phyloP scores from a whole-genome alignment of 2,797 vertebrate genomes.

The Spinibarbus caldwelli region DNA sequence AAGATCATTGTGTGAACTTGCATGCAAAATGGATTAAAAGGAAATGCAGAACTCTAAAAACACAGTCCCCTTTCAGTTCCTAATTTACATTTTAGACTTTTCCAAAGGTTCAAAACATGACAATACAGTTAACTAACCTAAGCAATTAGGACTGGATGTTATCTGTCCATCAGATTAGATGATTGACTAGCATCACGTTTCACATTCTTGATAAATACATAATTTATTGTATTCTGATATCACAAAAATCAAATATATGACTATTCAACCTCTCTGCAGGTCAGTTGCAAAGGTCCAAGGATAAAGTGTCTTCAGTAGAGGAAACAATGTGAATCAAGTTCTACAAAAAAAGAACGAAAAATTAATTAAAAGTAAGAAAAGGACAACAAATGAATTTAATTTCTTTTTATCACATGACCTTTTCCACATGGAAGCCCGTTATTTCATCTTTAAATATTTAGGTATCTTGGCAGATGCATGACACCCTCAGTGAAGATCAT shows the following conservation, averaged over 20 bases:
- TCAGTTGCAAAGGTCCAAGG: not conserved
- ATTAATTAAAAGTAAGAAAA: not conserved
- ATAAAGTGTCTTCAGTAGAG: not conserved
- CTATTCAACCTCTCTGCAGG: not conserved
- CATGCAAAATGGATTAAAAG: slow-evolving; percentile 30
- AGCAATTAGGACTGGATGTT: not conserved
- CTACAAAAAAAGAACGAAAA: not conserved
- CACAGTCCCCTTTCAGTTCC: not conserved
- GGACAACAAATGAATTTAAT: not conserved
- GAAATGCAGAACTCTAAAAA: not conserved
- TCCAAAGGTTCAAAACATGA: not conserved
- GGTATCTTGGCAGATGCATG: not conserved
- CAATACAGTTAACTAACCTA: not conserved
- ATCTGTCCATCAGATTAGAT: no score
- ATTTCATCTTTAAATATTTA: not conserved
- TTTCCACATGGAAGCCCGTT: not conserved
- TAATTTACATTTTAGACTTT: not conserved
- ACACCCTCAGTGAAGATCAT: not conserved
- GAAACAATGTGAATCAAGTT: not conserved
- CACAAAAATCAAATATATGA: not conserved
- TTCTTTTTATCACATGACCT: not conserved
- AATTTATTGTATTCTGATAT: not conserved
- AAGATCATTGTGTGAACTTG: not conserved
- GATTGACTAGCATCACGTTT: not conserved
- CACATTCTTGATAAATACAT: not conserved